Percentiles rank a stretch among this genome's conserved stretches.
Conservation (phyloP, 2,888 invertebrate genomes). For the Limenitis arthemis region DNA sequence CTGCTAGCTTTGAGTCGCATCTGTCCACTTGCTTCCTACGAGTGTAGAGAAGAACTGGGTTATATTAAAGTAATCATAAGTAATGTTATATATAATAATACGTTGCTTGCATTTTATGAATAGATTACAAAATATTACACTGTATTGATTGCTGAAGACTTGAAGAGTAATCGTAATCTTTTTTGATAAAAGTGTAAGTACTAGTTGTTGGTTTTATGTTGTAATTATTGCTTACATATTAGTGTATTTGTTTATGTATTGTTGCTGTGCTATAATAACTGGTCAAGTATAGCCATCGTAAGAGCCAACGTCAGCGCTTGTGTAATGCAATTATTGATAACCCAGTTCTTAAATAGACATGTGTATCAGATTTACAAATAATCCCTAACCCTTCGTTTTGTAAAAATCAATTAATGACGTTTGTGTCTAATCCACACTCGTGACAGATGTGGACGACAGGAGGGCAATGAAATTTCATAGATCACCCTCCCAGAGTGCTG, state of each 20-base stretch:
- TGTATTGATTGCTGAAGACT: no score
- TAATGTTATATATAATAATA: no score
- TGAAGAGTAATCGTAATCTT: no score
- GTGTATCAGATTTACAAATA: constrained; percentile 39
- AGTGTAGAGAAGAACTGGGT: constrained; percentile 22
- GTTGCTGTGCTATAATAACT: not conserved
- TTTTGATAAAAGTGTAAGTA: no score
- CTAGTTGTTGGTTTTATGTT: no score
- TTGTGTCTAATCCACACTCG: constrained; percentile 57
- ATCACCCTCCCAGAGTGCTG: constrained; percentile 42
- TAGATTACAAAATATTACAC: not conserved
- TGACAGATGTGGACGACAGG: constrained; percentile 67
- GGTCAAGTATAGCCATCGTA: constrained; percentile 2
- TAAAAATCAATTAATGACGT: constrained; percentile 64
- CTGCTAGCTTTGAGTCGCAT: constrained; percentile 55
- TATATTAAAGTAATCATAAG: no score
- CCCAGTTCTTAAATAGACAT: constrained; percentile 29
- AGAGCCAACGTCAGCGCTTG: constrained; percentile 32
- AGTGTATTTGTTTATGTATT: not conserved
- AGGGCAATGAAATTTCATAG: constrained; percentile 56
- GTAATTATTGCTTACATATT: not conserved
- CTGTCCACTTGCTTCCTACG: constrained; percentile 55
- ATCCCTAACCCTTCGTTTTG: constrained; percentile 50
- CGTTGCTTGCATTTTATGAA: not conserved
- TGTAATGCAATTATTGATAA: constrained; percentile 50